Evolutionary conservation across 2,113 vertebrate genomes (phyloP).

Genomic region (Gadus macrocephalus): DNA sequence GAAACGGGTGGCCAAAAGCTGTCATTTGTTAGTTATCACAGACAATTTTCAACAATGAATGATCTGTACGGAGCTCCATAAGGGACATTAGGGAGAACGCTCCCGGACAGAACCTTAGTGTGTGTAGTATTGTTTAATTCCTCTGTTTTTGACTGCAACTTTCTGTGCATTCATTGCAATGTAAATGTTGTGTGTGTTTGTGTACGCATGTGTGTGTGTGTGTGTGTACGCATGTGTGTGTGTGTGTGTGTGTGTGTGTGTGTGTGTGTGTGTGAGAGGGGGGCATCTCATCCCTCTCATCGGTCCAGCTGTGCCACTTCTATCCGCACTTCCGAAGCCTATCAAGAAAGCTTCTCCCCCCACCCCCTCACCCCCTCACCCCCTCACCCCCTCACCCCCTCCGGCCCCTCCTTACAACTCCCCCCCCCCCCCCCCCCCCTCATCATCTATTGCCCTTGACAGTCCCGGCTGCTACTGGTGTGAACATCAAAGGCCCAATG

Average conservation of each 20-base stretch:
- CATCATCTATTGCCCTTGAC: constrained; percentile 44
- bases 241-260: constrained; percentile 3
- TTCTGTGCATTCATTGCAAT: not conserved
- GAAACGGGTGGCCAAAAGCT: too few species aligned
- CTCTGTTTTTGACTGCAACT: too few species aligned
- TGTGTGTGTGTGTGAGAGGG: not conserved
- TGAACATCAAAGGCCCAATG: constrained; percentile 61
- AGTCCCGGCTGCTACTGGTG: constrained; percentile 31
- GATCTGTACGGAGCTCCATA: too few species aligned
- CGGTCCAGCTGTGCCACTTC: constrained; percentile 66
- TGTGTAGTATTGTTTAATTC: too few species aligned
- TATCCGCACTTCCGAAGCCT: constrained; percentile 63
- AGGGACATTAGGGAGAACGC: too few species aligned
- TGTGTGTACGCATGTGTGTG: constrained; percentile 22
- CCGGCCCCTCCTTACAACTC: too few species aligned
- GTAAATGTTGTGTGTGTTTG: not conserved
- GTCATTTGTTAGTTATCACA: too few species aligned
- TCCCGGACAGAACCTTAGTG: too few species aligned
- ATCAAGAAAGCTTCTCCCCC: constrained; percentile 53
- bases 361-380: too few species aligned
- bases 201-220: not conserved
- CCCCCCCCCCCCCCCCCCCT: not conserved
- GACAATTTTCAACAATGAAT: too few species aligned
- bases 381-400: constrained; percentile 10
- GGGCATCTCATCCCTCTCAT: constrained; percentile 45